Conservation (phyloP, 2,888 invertebrate genomes). For the Hedya salicella region DNA sequence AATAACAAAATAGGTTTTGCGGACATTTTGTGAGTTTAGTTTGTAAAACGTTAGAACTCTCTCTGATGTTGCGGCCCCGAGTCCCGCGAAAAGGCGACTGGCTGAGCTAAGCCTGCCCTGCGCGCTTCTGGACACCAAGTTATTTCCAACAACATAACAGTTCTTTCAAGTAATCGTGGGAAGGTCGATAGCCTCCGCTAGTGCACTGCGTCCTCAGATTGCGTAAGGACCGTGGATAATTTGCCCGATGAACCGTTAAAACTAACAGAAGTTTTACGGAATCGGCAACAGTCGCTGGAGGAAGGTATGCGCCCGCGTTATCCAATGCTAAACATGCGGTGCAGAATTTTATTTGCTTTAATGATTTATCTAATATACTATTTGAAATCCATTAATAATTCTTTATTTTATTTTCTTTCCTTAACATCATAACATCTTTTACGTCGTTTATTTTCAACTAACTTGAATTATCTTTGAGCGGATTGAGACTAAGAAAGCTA, state of each 20-base stretch:
- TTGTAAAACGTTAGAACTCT: neutral
- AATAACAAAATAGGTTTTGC: slow-evolving; percentile 50
- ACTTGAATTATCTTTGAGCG: too few relatives aligned
- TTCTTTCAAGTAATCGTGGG: slow-evolving; percentile 80
- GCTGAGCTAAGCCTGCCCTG: slow-evolving; percentile 63
- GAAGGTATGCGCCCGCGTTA: neutral
- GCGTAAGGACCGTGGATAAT: slow-evolving; percentile 70
- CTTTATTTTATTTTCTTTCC: too few relatives aligned
- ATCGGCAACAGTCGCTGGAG: slow-evolving; percentile 15
- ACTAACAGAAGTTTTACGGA: slow-evolving; percentile 40
- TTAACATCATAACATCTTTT: too few relatives aligned
- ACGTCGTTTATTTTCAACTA: too few relatives aligned
- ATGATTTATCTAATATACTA: too few relatives aligned
- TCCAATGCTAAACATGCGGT: too few relatives aligned
- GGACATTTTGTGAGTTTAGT: slow-evolving; percentile 52
- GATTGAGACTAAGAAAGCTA: too few relatives aligned
- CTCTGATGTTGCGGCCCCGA: slow-evolving; percentile 47
- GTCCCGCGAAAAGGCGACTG: slow-evolving; percentile 69
- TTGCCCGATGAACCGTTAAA: slow-evolving; percentile 55
- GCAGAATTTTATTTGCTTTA: too few relatives aligned
- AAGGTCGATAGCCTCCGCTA: slow-evolving; percentile 82
- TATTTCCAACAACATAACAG: slow-evolving; percentile 83
- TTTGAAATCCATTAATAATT: too few relatives aligned
- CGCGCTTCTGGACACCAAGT: slow-evolving; percentile 69
- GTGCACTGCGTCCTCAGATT: slow-evolving; percentile 72